Conservation (phyloP, 2,113 vertebrate genomes). For the Serinus canaria region DNA sequence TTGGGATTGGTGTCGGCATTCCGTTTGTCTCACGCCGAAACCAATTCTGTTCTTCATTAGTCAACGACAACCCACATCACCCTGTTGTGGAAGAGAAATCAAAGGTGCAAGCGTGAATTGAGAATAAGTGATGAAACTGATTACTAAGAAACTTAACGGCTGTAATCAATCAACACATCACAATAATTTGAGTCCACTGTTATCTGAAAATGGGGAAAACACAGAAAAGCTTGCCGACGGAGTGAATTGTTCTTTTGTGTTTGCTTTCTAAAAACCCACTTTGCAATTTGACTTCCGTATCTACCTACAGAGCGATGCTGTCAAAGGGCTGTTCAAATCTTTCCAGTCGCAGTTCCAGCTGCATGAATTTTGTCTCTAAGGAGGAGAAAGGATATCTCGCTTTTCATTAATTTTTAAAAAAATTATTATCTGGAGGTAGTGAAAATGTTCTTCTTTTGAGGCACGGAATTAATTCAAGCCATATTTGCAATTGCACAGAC, state of each 20-base stretch:
- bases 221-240: neutral
- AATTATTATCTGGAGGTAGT: neutral
- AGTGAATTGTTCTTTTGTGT: neutral
- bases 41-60: slow-evolving; percentile 82
- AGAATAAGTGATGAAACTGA: slow-evolving; percentile 76
- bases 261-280: slow-evolving; percentile 24
- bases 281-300: neutral
- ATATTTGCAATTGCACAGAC: neutral
- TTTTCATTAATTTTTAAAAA: slow-evolving; percentile 30
- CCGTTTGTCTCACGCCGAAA: slow-evolving; percentile 79
- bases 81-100: slow-evolving; percentile 72
- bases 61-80: slow-evolving; percentile 79
- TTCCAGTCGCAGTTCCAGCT: neutral
- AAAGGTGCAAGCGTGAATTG: slow-evolving; percentile 72
- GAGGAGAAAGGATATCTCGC: neutral
- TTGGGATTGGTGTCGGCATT: slow-evolving; percentile 79
- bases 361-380: neutral
- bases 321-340: neutral
- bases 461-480: neutral
- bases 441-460: neutral
- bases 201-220: slow-evolving; percentile 36
- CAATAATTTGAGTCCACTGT: slow-evolving; percentile 56
- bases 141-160: slow-evolving; percentile 71
- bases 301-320: neutral
- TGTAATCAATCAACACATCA: slow-evolving; percentile 78